phyloP scores from a whole-genome alignment of 23 tunicate species.

The Clavelina lepadiformis region DNA sequence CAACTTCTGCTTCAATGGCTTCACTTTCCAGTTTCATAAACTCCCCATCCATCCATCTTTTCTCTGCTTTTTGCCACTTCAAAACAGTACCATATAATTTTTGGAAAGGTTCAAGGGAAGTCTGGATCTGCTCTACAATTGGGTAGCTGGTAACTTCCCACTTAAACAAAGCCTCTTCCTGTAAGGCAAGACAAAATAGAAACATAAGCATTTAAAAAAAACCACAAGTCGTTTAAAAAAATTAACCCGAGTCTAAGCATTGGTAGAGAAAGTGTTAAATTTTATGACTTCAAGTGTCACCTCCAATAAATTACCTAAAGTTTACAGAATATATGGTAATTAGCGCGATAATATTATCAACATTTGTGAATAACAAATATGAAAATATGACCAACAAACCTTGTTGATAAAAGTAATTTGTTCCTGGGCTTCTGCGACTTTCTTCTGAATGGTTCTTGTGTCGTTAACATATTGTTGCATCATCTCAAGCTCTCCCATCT shows the following conservation, averaged over 20 bases:
- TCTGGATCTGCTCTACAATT: constrained; percentile 65
- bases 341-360: neutral
- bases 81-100: constrained; percentile 69
- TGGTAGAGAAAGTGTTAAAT: too few relatives aligned
- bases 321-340: too few relatives aligned
- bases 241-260: too few relatives aligned
- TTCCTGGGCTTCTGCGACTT: constrained; percentile 71
- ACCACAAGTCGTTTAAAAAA: too few relatives aligned
- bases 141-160: constrained; percentile 95
- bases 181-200: neutral
- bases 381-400: constrained; percentile 8
- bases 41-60: constrained; percentile 95
- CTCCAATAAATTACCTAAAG: too few relatives aligned
- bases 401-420: constrained; percentile 86
- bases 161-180: constrained; percentile 95
- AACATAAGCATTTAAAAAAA: too few relatives aligned
- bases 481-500: constrained; percentile 86
- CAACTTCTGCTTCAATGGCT: constrained; percentile 87
- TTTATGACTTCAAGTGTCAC: too few relatives aligned
- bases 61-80: constrained; percentile 94
- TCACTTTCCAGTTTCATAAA: constrained; percentile 94
- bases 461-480: constrained; percentile 97
- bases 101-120: constrained; percentile 73
- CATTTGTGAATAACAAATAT: neutral
- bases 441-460: constrained; percentile 67